These are phyloP conservation scores for Eurypyga helias DNA, from an alignment of 2,113 vertebrate species.

Conservation along the genomic window DNA sequence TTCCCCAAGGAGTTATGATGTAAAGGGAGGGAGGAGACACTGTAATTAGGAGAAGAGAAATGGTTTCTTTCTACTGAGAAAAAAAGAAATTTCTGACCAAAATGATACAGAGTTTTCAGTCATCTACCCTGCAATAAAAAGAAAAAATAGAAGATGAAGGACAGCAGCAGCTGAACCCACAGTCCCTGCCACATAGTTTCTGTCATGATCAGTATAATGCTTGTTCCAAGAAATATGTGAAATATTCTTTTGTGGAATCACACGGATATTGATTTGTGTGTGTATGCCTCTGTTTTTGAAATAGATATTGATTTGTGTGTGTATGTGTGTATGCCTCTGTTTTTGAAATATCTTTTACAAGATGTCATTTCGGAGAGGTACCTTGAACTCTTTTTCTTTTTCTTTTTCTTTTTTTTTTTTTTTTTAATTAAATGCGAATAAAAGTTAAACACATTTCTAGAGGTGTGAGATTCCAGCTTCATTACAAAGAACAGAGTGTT, in stretches of 20 bases:
- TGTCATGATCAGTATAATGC: not conserved
- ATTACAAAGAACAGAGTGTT: not conserved
- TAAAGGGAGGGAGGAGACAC: not conserved
- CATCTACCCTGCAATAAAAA: conserved; percentile 24
- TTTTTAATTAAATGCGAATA: not conserved
- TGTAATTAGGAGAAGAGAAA: not conserved
- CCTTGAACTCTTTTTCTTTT: no score
- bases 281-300: not conserved
- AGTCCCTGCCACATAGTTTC: not conserved
- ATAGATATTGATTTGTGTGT: not conserved
- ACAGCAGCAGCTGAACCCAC: conserved; percentile 10
- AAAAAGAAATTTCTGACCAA: not conserved
- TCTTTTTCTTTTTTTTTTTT: not conserved
- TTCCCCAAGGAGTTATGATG: not conserved
- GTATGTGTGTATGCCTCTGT: not conserved
- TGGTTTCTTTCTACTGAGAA: not conserved
- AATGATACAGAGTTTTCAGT: conserved; percentile 64
- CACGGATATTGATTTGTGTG: not conserved
- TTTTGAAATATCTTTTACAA: not conserved
- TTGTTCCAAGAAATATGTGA: conserved; percentile 9
- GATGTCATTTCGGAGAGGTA: not conserved
- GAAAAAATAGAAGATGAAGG: not conserved
- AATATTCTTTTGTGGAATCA: conserved; percentile 9
- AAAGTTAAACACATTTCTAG: not conserved
- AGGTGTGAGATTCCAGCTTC: not conserved